A percentile compares a stretch with the other conserved stretches of the same genome.
Evolutionary conservation across 2,888 invertebrate genomes (phyloP).

Genomic region (Drosophila imparisetae): DNA sequence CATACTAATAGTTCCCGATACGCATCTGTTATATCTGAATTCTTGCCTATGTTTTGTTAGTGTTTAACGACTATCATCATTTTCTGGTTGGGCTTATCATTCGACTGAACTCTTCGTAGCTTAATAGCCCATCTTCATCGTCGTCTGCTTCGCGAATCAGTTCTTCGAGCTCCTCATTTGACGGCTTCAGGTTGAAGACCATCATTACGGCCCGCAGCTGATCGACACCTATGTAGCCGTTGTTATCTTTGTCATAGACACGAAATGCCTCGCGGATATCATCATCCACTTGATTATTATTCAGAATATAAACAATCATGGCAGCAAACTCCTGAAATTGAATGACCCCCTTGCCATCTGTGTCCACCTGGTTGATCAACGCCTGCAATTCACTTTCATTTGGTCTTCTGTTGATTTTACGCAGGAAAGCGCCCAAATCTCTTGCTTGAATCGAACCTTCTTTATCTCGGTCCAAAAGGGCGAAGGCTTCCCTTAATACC

Average conservation of each 20-base stretch:
- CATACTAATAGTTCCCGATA: not conserved
- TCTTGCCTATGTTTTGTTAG: not conserved
- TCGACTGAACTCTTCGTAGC: constrained; percentile 91
- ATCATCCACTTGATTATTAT: constrained; percentile 98
- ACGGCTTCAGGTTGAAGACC: constrained; percentile 97
- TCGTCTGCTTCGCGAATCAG: constrained; percentile 98
- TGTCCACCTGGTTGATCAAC: constrained; percentile 99
- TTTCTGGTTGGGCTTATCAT: constrained; percentile 87
- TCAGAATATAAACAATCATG: constrained; percentile 99
- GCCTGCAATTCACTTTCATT: constrained; percentile 80
- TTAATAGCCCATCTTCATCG: constrained; percentile 97
- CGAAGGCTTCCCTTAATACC: not conserved
- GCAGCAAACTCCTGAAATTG: constrained; percentile 99
- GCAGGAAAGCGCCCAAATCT: constrained; percentile 13
- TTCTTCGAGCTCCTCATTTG: constrained; percentile 98
- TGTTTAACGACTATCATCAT: not conserved
- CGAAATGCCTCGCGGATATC: constrained; percentile 89
- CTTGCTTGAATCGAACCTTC: constrained; percentile 3
- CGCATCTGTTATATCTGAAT: not conserved
- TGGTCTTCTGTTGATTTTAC: not conserved
- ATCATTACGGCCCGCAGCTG: constrained; percentile 99
- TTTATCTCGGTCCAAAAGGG: constrained; percentile 13
- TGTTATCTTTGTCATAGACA: constrained; percentile 97
- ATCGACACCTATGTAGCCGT: constrained; percentile 98
- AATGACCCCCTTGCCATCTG: constrained; percentile 90